These are phyloP conservation scores for Ceratina calcarata DNA, from an alignment of 1,140 invertebrate genomes.

Conservation along the genomic window DNA sequence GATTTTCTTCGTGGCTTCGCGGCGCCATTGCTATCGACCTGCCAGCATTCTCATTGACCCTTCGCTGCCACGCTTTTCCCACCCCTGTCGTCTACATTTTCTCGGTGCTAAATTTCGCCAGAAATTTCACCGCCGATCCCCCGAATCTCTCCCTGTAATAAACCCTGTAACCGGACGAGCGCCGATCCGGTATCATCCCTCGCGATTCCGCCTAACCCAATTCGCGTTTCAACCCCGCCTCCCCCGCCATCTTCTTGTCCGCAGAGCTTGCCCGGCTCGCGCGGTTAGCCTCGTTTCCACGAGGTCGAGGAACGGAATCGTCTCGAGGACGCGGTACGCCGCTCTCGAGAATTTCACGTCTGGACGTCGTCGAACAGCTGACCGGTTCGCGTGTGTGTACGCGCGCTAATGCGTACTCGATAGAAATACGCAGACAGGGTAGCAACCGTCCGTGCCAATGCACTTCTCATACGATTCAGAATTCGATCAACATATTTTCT, in stretches of 20 bases:
- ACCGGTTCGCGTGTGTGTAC: slow-evolving; percentile 28
- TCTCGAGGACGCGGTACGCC: slow-evolving; percentile 56
- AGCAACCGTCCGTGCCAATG: background rate
- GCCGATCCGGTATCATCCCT: background rate
- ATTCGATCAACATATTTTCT: background rate
- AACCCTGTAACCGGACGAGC: too few relatives aligned
- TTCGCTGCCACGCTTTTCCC: slow-evolving; percentile 57
- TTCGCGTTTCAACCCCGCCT: slow-evolving; percentile 35
- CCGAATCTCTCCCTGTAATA: too few relatives aligned
- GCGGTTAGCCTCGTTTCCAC: slow-evolving; percentile 64
- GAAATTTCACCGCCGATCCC: too few relatives aligned
- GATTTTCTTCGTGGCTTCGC: slow-evolving; percentile 75
- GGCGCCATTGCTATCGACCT: slow-evolving; percentile 78
- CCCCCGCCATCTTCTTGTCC: slow-evolving; percentile 55
- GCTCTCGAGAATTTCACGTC: slow-evolving; percentile 37
- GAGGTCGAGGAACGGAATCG: slow-evolving; percentile 66
- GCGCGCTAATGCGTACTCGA: slow-evolving; percentile 18
- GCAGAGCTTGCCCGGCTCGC: slow-evolving; percentile 42
- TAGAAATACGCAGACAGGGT: slow-evolving; percentile 20
- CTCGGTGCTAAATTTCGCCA: background rate
- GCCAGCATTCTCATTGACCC: slow-evolving; percentile 59
- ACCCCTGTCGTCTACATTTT: slow-evolving; percentile 28
- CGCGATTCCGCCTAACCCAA: slow-evolving; percentile 50
- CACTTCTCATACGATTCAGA: background rate
- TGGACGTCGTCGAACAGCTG: slow-evolving; percentile 53